Evolutionary conservation across 2,888 invertebrate species (phyloP).

Genomic region (Odontocerum albicorne): DNA sequence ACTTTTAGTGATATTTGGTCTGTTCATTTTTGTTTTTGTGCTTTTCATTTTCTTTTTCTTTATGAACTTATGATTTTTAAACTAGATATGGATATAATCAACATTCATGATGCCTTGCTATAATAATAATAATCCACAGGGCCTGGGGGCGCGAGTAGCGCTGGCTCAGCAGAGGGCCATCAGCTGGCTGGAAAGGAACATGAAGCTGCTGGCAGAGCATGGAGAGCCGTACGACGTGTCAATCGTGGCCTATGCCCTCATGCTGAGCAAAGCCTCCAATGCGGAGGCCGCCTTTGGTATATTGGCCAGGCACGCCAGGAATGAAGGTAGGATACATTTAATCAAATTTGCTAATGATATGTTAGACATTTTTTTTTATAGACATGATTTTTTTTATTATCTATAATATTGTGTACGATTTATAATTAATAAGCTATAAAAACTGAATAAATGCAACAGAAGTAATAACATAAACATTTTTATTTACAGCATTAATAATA

Average conservation of each 20-base stretch:
- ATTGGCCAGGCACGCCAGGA: constrained; percentile 64
- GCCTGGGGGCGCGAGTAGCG: constrained; percentile 74
- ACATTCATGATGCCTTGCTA: no score
- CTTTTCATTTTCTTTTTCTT: not conserved
- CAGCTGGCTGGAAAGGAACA: constrained; percentile 79
- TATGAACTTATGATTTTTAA: no score
- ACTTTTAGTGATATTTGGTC: no score
- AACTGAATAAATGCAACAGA: no score
- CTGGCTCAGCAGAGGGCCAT: constrained; percentile 76
- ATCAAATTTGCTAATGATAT: no score
- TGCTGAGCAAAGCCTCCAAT: constrained; percentile 79
- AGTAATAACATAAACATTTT: no score
- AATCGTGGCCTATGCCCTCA: constrained; percentile 86
- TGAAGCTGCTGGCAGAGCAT: constrained; percentile 70
- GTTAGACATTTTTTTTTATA: no score
- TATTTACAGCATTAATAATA: no score
- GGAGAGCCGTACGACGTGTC: constrained; percentile 84
- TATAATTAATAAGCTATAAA: no score
- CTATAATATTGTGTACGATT: no score
- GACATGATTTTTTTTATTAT: no score
- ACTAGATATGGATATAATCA: not conserved
- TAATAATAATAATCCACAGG: constrained; percentile 45
- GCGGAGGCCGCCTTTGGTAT: constrained; percentile 81
- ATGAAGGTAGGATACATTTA: constrained; percentile 58
- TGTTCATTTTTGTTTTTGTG: not conserved